phyloP scores from a whole-genome alignment of 2,113 vertebrate species.

The Heteronetta atricapilla region DNA sequence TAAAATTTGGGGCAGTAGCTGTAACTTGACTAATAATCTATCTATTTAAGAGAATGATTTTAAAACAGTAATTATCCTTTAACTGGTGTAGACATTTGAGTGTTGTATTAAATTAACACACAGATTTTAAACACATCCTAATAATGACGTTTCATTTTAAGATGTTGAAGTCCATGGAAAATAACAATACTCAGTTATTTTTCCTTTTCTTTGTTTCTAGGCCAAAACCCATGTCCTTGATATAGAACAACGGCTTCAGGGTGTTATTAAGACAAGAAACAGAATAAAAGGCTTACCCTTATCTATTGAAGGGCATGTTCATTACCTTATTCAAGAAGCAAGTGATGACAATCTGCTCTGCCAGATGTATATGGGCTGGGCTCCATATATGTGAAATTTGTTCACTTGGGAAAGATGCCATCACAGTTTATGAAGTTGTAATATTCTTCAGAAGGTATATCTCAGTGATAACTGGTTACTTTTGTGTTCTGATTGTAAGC shows the following conservation, averaged over 20 bases:
- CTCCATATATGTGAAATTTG: constrained; percentile 87
- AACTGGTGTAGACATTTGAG: neutral
- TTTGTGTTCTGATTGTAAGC: neutral
- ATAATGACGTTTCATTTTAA: neutral
- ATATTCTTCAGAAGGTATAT: neutral
- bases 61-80: neutral
- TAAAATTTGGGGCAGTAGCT: neutral
- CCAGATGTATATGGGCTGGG: constrained; percentile 98
- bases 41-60: neutral
- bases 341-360: constrained; percentile 93
- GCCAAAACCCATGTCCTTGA: constrained; percentile 97
- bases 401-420: neutral
- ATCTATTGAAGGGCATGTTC: constrained; percentile 96
- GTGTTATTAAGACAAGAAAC: constrained; percentile 95
- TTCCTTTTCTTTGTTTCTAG: constrained; percentile 71
- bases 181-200: neutral
- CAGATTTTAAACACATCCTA: neutral
- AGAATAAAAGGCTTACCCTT: constrained; percentile 94
- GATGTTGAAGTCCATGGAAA: neutral
- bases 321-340: constrained; percentile 97
- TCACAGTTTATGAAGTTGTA: neutral
- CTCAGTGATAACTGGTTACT: neutral
- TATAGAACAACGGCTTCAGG: constrained; percentile 94
- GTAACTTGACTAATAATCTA: neutral
- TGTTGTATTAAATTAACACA: neutral